Evolutionary conservation across 1,140 invertebrate genomes (phyloP), one percentile per base, ranked within the genome.

Genomic region (Heliconius congener): DNA sequence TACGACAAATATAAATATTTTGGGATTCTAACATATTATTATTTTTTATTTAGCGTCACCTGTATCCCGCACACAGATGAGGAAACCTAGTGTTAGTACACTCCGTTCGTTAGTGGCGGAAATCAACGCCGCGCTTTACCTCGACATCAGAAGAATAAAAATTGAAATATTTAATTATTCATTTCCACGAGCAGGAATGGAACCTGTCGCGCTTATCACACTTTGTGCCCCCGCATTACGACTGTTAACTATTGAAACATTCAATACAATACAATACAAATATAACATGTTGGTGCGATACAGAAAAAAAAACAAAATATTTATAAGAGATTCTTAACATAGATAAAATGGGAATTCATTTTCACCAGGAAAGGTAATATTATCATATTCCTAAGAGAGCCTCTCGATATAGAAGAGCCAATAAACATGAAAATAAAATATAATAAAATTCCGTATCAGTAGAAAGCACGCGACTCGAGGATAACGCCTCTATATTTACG

Each of bases 381-480:
- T 76, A 76, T 73, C 52, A 76, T 80, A 76, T 34, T 72, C 42
- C 60, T 76, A 76, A 80, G 74, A 52, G 74, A 39, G 46, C 52
- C 74, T 80, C 71, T 66, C 71, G 39, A 73, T 80, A 73, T 30
- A 66, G 60, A 42, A 46, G 79, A 76, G 74, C 42, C 71, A 76
- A 80, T 80, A 76, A 76, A 76, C 71, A 72, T 60, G 76, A 72
- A 80, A 80, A 90, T 90, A 87, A 89, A 88, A 88, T 81, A 77
- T 86, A 91, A 90, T 90, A 92, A 91, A 90, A 87, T 74, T 83
- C 78, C 81, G 77, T 92, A 92, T 92, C 91, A 87, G 87, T 84
- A 73, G 76, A 80, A 72, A 86, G 79, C 91, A 92, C 82, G 86
- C 89, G 82, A 81, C 81, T 83, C 52, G 77, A 60, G 85, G 81